Evolutionary conservation across 2,113 vertebrate genomes (phyloP).

Genomic region (Coptodon bakossiorum): DNA sequence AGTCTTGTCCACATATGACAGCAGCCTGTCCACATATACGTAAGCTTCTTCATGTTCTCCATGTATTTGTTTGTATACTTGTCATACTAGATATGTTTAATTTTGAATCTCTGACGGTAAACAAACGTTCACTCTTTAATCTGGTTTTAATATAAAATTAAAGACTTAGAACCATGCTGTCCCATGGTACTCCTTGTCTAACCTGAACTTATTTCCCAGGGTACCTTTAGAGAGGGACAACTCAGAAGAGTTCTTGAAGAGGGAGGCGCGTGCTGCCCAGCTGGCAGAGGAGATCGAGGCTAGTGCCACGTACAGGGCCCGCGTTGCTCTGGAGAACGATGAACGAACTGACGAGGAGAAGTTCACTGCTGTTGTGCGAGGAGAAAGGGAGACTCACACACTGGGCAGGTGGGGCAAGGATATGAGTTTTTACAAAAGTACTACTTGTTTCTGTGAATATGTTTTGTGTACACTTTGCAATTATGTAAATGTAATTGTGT

Average conservation of each 20-base stretch:
- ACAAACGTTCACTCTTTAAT: not conserved
- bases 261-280: slow-evolving; percentile 93
- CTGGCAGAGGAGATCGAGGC: slow-evolving; percentile 99
- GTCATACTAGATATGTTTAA: not conserved
- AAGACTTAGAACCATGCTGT: not conserved
- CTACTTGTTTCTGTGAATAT: not conserved
- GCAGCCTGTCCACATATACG: slow-evolving; percentile 98
- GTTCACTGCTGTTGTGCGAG: slow-evolving; percentile 91
- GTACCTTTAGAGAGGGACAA: slow-evolving; percentile 96
- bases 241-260: slow-evolving; percentile 96
- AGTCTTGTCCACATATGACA: slow-evolving; percentile 96
- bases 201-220: slow-evolving; percentile 61
- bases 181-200: not conserved
- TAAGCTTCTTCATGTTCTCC: slow-evolving; percentile 67
- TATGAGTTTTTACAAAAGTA: not conserved
- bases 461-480: not conserved
- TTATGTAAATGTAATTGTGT: not conserved
- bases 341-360: slow-evolving; percentile 96
- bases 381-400: slow-evolving; percentile 82
- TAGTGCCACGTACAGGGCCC: slow-evolving; percentile 93
- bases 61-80: not conserved
- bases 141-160: not conserved
- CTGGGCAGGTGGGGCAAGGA: slow-evolving; percentile 78
- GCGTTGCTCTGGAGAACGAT: slow-evolving; percentile 95
- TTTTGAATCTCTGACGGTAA: not conserved